Conservation (phyloP, 2,888 invertebrate genomes). For the Andrena camellia region DNA sequence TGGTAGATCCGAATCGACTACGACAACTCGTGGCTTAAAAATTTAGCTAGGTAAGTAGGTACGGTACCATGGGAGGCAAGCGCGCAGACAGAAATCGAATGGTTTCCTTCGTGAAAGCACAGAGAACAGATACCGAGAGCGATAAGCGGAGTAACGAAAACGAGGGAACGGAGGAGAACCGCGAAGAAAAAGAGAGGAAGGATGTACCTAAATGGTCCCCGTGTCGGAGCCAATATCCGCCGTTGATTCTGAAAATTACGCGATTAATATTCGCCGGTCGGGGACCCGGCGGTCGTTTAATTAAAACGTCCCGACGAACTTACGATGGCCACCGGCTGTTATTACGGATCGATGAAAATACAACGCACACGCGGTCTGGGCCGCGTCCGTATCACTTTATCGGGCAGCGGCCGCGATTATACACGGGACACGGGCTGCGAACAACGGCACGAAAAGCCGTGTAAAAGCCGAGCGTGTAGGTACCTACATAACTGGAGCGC, state of each 20-base stretch:
- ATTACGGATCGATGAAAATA: conserved; percentile 47
- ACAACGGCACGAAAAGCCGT: not conserved
- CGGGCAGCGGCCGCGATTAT: not conserved
- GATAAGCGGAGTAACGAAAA: not conserved
- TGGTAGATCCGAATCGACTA: conserved; percentile 7
- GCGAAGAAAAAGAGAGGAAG: not conserved
- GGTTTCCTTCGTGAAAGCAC: too few relatives aligned
- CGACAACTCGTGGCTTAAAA: conserved; percentile 1
- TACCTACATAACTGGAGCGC: too few relatives aligned
- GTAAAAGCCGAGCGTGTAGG: not conserved
- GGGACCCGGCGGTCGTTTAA: conserved; percentile 36
- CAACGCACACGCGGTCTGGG: conserved; percentile 11
- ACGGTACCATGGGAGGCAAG: too few relatives aligned
- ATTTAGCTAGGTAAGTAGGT: not conserved
- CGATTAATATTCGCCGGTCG: conserved; percentile 47
- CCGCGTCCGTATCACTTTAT: conserved; percentile 41
- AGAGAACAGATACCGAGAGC: too few relatives aligned
- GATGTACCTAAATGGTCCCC: not conserved
- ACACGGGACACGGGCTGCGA: not conserved
- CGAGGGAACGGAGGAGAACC: not conserved
- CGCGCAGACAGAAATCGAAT: too few relatives aligned
- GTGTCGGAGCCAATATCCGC: conserved; percentile 13
- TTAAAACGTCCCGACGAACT: conserved; percentile 55
- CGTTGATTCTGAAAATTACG: conserved; percentile 44
- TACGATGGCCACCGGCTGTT: conserved; percentile 37